These are phyloP conservation scores for Pseudopleuronectes americanus DNA, from an alignment of 2,797 vertebrate species.

Conservation along the genomic window DNA sequence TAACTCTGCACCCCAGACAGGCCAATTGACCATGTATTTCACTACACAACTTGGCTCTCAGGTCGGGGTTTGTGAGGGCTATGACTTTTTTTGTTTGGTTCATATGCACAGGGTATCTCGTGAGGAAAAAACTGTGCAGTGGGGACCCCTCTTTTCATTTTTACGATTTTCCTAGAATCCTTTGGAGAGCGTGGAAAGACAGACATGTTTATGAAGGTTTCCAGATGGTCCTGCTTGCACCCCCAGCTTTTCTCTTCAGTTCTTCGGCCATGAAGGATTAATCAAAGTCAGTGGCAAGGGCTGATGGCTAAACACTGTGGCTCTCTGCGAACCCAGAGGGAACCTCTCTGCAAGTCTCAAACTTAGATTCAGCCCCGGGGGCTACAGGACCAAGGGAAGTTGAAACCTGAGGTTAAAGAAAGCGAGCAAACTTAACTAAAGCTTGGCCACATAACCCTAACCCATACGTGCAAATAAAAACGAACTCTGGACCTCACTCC, in stretches of 20 bases:
- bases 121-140: conserved; percentile 74
- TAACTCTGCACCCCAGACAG: conserved; percentile 49
- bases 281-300: conserved; percentile 82
- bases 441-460: conserved; percentile 35
- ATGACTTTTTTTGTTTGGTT: conserved; percentile 54
- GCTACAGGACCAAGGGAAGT: conserved; percentile 65
- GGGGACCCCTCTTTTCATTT: conserved; percentile 86
- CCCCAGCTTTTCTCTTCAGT: conserved; percentile 82
- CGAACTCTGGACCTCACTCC: conserved; percentile 25
- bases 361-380: conserved; percentile 67
- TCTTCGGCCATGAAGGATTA: conserved; percentile 84
- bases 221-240: conserved; percentile 86
- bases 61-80: conserved; percentile 44
- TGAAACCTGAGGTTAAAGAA: conserved; percentile 71
- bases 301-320: conserved; percentile 80
- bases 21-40: conserved; percentile 68
- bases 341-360: conserved; percentile 61
- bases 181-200: conserved; percentile 86
- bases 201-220: conserved; percentile 89
- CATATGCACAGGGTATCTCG: conserved; percentile 74
- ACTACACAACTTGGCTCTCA: conserved; percentile 50
- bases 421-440: conserved; percentile 58
- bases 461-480: conserved; percentile 64
- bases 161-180: conserved; percentile 88
- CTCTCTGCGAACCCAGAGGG: conserved; percentile 65